These are phyloP conservation scores for Rhinichthys klamathensis DNA, from an alignment of 2,113 vertebrate genomes.

Conservation along the genomic window DNA sequence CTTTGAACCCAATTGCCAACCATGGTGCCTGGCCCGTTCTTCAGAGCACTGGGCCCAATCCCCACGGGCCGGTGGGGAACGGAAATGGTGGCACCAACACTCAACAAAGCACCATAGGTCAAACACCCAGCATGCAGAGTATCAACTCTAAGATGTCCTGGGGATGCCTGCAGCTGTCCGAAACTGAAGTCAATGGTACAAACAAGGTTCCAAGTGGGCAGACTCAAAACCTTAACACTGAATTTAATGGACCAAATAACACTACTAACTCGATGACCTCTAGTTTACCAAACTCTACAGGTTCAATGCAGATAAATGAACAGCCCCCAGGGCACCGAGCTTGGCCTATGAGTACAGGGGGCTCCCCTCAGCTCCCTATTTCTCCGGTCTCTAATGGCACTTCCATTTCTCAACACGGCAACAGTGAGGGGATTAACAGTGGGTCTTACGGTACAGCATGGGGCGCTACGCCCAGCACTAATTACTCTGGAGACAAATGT, in stretches of 20 bases:
- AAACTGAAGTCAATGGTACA: slow-evolving; percentile 91
- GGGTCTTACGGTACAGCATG: slow-evolving; percentile 89
- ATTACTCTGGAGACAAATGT: slow-evolving; percentile 90
- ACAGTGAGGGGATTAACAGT: slow-evolving; percentile 81
- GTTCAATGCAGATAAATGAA: slow-evolving; percentile 87
- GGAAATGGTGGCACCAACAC: slow-evolving; percentile 80
- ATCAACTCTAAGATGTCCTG: slow-evolving; percentile 86
- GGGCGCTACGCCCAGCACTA: slow-evolving; percentile 81
- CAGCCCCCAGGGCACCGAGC: slow-evolving; percentile 83
- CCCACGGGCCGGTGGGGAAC: slow-evolving; percentile 84
- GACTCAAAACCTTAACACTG: slow-evolving; percentile 95
- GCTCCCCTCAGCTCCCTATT: slow-evolving; percentile 85
- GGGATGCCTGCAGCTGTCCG: slow-evolving; percentile 85
- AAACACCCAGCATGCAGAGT: slow-evolving; percentile 83
- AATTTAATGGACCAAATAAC: slow-evolving; percentile 99
- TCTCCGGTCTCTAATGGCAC: slow-evolving; percentile 87
- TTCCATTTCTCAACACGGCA: slow-evolving; percentile 85
- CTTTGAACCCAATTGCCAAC: slow-evolving; percentile 95
- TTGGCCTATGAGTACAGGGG: slow-evolving; percentile 84
- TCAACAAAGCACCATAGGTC: slow-evolving; percentile 85
- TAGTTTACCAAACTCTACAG: slow-evolving; percentile 97
- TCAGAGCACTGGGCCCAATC: slow-evolving; percentile 87
- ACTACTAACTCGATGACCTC: slow-evolving; percentile 99
- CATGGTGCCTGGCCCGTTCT: slow-evolving; percentile 92
- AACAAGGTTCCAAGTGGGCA: slow-evolving; percentile 93